A percentile compares a stretch with the other conserved stretches of the same genome.
Conservation (phyloP, 37 sponge, comb jelly and placozoan genomes). For the Crambe crambe region DNA sequence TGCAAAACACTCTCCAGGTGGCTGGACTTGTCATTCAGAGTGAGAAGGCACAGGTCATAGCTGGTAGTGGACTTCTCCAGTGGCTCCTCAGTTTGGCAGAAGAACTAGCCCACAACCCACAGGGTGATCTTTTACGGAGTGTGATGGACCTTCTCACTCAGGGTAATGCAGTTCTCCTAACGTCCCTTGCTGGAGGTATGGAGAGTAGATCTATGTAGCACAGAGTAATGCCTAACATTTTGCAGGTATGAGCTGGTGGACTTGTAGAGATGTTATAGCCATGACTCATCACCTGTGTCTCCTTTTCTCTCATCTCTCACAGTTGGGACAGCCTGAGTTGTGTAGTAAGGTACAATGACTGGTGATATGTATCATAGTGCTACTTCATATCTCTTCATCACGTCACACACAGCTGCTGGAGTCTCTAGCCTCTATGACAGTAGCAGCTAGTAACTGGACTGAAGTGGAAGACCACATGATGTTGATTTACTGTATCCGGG, state of each 20-base stretch:
- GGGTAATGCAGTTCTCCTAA: neutral
- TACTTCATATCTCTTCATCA: neutral
- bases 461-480: neutral
- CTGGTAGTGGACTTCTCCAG: neutral
- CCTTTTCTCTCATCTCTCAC: neutral
- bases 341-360: slow-evolving; percentile 3
- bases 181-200: slow-evolving; percentile 1
- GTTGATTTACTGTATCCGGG: slow-evolving; percentile 1
- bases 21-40: neutral
- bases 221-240: neutral
- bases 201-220: too few species aligned
- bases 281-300: slow-evolving; percentile 14
- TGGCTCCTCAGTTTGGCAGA: neutral
- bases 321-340: neutral
- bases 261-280: neutral
- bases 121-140: neutral
- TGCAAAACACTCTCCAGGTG: neutral
- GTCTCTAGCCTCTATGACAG: neutral
- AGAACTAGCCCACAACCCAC: neutral
- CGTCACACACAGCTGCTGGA: neutral
- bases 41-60: neutral
- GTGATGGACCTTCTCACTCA: neutral
- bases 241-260: neutral
- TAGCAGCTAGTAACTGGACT: slow-evolving; percentile 34
- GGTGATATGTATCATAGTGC: neutral